Conservation (phyloP, 2,797 vertebrate genomes). For the Pterois miles region DNA sequence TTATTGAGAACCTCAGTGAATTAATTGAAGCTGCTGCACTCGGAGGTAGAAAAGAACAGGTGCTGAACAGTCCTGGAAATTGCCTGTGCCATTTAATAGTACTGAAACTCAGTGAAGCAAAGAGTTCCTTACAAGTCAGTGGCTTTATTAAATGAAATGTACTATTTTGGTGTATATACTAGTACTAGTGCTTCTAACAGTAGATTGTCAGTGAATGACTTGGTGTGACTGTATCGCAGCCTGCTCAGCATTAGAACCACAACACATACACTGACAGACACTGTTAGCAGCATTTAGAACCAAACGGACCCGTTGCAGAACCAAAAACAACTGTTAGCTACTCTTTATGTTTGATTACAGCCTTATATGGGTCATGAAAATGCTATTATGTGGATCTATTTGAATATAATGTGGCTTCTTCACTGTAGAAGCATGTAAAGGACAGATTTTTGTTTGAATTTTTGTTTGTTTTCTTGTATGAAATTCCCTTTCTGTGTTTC, state of each 20-base stretch:
- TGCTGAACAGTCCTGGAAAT: not conserved
- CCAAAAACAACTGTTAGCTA: not conserved
- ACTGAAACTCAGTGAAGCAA: not conserved
- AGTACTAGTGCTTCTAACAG: not conserved
- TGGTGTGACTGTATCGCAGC: not conserved
- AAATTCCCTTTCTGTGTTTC: not conserved
- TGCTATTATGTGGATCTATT: not conserved
- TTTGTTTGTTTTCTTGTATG: not conserved
- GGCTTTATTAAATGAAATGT: conserved; percentile 9
- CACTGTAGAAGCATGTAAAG: not conserved
- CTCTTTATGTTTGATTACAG: not conserved
- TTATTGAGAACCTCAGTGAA: conserved; percentile 26
- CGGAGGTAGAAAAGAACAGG: conserved; percentile 4
- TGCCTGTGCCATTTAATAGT: not conserved
- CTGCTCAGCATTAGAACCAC: not conserved
- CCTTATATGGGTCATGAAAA: not conserved
- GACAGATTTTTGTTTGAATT: not conserved
- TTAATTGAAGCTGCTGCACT: conserved; percentile 40
- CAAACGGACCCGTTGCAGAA: not conserved
- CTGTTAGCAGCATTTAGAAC: not conserved
- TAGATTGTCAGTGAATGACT: conserved; percentile 21
- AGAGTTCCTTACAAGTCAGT: not conserved
- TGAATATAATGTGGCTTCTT: not conserved
- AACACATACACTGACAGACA: not conserved
- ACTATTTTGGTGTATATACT: not conserved